phyloP scores from a whole-genome alignment of 2,113 vertebrate genomes.

The Sylvietta virens region DNA sequence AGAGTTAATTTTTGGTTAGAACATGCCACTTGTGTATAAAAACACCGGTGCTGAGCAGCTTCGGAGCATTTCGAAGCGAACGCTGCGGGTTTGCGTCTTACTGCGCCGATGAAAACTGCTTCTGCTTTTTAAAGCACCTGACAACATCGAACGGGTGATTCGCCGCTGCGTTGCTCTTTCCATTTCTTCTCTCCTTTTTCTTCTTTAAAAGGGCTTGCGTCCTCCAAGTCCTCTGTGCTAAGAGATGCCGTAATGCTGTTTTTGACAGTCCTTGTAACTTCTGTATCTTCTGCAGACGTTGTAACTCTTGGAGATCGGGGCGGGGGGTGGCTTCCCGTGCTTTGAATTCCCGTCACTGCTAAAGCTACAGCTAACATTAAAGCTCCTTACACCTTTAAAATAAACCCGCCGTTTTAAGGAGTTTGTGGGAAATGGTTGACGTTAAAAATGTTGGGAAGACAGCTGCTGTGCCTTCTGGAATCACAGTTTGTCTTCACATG shows the following conservation, averaged over 20 bases:
- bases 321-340: accelerated
- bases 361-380: not conserved
- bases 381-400: not conserved
- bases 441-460: not conserved
- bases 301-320: accelerated
- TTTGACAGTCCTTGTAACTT: not conserved
- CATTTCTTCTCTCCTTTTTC: not conserved
- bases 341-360: not conserved
- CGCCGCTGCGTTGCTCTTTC: not conserved
- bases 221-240: not conserved
- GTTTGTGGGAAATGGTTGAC: not conserved
- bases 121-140: not conserved
- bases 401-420: not conserved
- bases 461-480: not conserved
- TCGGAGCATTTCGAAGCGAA: accelerated
- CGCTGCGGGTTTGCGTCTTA: accelerated
- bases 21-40: not conserved
- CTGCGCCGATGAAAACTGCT: not conserved
- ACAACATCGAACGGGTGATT: accelerated
- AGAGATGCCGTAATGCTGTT: too few relatives aligned
- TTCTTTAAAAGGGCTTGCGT: not conserved
- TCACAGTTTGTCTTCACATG: not conserved
- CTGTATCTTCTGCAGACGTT: not conserved
- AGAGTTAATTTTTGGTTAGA: not conserved
- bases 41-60: accelerated